phyloP scores from a whole-genome alignment of 2,113 vertebrate species.

The Gasterosteus aculeatus region DNA sequence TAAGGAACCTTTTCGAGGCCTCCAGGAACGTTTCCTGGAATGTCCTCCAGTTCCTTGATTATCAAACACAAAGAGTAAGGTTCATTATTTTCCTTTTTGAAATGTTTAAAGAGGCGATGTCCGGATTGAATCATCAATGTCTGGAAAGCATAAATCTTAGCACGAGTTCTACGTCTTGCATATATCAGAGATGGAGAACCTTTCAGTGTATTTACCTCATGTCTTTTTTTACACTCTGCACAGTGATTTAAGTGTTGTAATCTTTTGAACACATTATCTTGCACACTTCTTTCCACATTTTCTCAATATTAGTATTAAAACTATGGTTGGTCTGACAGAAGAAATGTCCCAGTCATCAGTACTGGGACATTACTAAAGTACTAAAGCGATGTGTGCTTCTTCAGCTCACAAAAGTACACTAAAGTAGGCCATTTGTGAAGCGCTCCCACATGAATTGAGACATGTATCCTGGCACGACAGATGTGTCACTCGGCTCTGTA shows the following conservation, averaged over 20 bases:
- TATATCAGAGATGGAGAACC: neutral
- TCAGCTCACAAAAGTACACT: conserved; percentile 13
- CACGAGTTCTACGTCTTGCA: neutral
- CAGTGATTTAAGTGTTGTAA: neutral
- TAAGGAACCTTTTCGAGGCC: conserved; percentile 32
- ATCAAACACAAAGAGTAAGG: conserved; percentile 7
- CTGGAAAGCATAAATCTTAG: neutral
- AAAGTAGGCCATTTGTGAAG: conserved; percentile 49
- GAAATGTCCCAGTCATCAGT: neutral
- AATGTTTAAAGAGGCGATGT: neutral
- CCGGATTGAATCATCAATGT: neutral
- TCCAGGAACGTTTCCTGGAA: conserved; percentile 46
- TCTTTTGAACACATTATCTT: neutral
- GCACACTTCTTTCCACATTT: neutral
- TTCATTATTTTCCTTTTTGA: neutral
- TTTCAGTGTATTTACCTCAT: neutral
- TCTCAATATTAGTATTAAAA: neutral
- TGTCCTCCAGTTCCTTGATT: conserved; percentile 55
- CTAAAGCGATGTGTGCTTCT: neutral
- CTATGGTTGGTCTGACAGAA: neutral
- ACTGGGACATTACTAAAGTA: neutral
- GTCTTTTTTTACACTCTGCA: neutral
- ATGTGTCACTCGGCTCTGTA: conserved; percentile 46
- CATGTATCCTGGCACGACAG: conserved; percentile 52
- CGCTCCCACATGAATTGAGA: conserved; percentile 38